phyloP scores from a whole-genome alignment of 2,888 invertebrate species.

The Anthrax anthrax region DNA sequence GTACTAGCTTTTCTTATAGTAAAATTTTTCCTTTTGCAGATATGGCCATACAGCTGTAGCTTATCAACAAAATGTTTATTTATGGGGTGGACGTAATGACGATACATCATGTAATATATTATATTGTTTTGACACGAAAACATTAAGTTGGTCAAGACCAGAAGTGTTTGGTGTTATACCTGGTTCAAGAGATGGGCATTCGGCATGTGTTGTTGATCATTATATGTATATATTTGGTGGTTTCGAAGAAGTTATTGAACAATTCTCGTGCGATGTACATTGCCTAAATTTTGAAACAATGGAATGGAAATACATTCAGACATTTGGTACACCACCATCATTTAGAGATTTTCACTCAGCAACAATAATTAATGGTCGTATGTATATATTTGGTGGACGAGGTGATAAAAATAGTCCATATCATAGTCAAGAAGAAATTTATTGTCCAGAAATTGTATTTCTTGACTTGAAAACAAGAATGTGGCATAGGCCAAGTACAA shows the following conservation, averaged over 20 bases:
- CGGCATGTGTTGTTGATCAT: constrained; percentile 64
- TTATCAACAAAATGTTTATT: constrained; percentile 53
- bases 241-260: constrained; percentile 69
- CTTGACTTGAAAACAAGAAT: constrained; percentile 53
- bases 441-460: constrained; percentile 62
- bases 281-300: constrained; percentile 56
- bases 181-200: constrained; percentile 79
- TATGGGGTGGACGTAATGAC: constrained; percentile 91
- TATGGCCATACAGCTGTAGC: constrained; percentile 88
- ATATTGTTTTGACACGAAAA: constrained; percentile 66
- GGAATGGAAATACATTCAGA: constrained; percentile 52
- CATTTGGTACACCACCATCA: constrained; percentile 49
- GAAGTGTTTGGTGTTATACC: constrained; percentile 54
- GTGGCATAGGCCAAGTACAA: constrained; percentile 50
- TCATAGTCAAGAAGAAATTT: constrained; percentile 55
- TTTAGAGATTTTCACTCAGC: constrained; percentile 84
- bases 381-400: constrained; percentile 85
- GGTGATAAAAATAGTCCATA: constrained; percentile 54
- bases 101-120: constrained; percentile 57
- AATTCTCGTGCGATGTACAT: constrained; percentile 67
- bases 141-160: constrained; percentile 51
- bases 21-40: constrained; percentile 6
- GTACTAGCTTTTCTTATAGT: too few species aligned
- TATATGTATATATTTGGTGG: constrained; percentile 86
- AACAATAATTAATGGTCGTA: constrained; percentile 55